These are phyloP conservation scores for Parnassius apollo DNA, from an alignment of 2,888 invertebrate species.

Conservation along the genomic window DNA sequence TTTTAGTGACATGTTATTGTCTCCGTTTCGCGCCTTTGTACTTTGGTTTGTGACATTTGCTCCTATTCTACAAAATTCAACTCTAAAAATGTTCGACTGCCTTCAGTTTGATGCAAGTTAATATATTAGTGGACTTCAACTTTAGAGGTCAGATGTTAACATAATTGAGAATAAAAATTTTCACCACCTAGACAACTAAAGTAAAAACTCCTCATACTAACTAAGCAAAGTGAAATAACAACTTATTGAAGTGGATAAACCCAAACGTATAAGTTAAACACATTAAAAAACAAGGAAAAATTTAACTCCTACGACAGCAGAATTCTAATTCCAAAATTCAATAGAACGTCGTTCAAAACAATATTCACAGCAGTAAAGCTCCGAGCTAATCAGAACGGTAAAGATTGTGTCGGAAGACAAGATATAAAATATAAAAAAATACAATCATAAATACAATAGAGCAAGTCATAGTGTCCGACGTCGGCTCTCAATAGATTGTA, in stretches of 20 bases:
- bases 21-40: too few relatives aligned
- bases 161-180: too few relatives aligned
- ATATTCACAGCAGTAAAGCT: conserved; percentile 75
- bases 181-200: too few relatives aligned
- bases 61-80: too few relatives aligned
- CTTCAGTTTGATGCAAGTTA: too few relatives aligned
- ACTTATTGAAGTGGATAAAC: conserved; percentile 2
- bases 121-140: too few relatives aligned
- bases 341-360: conserved; percentile 62
- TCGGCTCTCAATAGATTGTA: conserved; percentile 67
- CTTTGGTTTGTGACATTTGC: too few relatives aligned
- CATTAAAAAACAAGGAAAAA: conserved; percentile 18
- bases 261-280: conserved; percentile 5
- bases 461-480: conserved; percentile 77
- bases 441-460: conserved; percentile 74
- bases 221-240: conserved; percentile 16
- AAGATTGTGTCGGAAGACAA: conserved; percentile 80
- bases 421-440: conserved; percentile 62
- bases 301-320: conserved; percentile 24
- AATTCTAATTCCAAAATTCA: conserved; percentile 47
- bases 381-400: conserved; percentile 77
- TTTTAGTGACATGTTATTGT: too few relatives aligned
- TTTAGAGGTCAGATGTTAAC: too few relatives aligned
- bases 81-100: too few relatives aligned
- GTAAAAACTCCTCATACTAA: background rate